Evolutionary conservation across 2,797 vertebrate genomes (phyloP).

Genomic region (Tragopan temminckii): DNA sequence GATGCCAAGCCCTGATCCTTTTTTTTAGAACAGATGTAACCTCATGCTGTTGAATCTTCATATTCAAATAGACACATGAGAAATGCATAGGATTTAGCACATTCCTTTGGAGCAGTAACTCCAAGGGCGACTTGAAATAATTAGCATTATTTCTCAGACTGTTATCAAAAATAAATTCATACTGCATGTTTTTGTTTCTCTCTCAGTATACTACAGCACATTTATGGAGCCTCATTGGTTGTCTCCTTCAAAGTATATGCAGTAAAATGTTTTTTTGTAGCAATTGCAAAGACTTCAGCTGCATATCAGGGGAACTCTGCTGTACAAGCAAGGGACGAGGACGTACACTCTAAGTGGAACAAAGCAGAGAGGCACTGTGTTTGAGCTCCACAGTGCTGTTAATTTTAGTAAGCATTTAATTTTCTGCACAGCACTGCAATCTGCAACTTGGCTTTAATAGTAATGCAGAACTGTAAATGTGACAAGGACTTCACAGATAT

Average conservation of each 20-base stretch:
- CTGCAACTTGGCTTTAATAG: background rate
- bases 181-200: background rate
- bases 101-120: constrained; percentile 46
- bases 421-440: background rate
- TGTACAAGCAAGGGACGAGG: background rate
- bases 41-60: constrained; percentile 58
- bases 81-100: constrained; percentile 50
- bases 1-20: constrained; percentile 2
- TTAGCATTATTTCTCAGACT: constrained; percentile 45
- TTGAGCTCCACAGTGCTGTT: background rate
- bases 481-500: background rate
- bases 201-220: background rate
- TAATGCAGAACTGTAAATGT: constrained; percentile 12
- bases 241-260: background rate
- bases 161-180: constrained; percentile 54
- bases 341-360: fast-evolving
- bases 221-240: background rate
- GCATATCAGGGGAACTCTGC: background rate
- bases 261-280: background rate
- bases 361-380: background rate
- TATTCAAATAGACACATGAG: constrained; percentile 62
- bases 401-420: background rate
- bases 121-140: constrained; percentile 50
- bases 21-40: constrained; percentile 51
- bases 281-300: background rate